Conservation (phyloP, 2,888 invertebrate genomes). For the Andrena fulva region DNA sequence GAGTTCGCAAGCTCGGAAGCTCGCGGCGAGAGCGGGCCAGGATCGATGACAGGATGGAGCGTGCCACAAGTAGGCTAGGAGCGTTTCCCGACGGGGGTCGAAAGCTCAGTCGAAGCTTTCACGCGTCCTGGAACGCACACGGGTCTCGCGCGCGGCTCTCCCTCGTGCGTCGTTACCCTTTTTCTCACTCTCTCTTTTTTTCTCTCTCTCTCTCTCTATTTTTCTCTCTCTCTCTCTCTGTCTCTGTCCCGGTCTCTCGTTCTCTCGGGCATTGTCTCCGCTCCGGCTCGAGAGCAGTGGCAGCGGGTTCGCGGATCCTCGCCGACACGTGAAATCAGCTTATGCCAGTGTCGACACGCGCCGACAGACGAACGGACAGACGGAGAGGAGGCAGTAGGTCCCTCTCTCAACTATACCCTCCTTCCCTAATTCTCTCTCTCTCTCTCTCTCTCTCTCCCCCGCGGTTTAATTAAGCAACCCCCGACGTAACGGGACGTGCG, state of each 20-base stretch:
- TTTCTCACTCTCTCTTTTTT: background rate
- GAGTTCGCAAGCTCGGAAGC: slow-evolving; percentile 25
- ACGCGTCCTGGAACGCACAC: slow-evolving; percentile 79
- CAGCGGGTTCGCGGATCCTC: background rate
- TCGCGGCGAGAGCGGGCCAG: slow-evolving; percentile 33
- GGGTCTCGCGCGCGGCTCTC: slow-evolving; percentile 65
- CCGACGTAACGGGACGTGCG: slow-evolving; percentile 5
- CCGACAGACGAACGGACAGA: background rate
- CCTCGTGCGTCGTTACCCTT: slow-evolving; percentile 45
- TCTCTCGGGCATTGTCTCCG: background rate
- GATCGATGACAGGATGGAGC: slow-evolving; percentile 65
- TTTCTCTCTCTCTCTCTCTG: slow-evolving; percentile 2
- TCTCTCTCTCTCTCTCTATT: background rate
- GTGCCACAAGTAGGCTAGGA: slow-evolving; percentile 60
- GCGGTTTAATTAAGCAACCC: slow-evolving; percentile 18
- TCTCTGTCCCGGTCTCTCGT: background rate
- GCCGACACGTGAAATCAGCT: slow-evolving; percentile 51
- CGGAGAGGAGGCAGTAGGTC: slow-evolving; percentile 16
- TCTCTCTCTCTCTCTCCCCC: too few relatives aligned
- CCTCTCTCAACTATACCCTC: background rate
- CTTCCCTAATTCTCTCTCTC: too few relatives aligned
- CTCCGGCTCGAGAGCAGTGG: background rate
- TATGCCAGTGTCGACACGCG: slow-evolving; percentile 21
- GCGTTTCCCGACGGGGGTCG: slow-evolving; percentile 73
- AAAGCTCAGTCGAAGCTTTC: slow-evolving; percentile 82